Evolutionary conservation across 1,140 invertebrate genomes (phyloP), one percentile per base, ranked within the genome.

Genomic region (Stratiolaelaps scimitus): DNA sequence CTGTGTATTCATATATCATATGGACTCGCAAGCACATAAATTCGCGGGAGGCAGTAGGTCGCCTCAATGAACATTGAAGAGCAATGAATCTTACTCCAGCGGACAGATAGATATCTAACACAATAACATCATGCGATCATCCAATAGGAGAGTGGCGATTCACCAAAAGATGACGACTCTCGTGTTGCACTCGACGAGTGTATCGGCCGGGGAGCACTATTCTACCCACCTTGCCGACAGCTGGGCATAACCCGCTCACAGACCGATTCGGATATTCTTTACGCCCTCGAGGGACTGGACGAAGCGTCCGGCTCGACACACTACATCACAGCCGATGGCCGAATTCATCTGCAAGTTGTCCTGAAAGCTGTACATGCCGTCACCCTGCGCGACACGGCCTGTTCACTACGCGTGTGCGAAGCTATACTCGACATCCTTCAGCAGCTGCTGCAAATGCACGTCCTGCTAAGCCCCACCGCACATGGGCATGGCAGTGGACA

Each of bases 321-420:
- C 74, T 98, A 96, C 71, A 95, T 98, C 30, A 94, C 92, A 30
- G 85, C 86, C 72, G 89, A 96, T 72, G 95, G 95, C 0, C 86
- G 92, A 72, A 84, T 98, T 46, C 88, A 95, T 76, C 83, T 89
- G 68, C 83, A 86, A 75, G 86, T 97, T 7, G 84, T 98, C 1
- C 76, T 98, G 17, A 89, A 90, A 80, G 89, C 87, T 2, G 82
- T 95, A 0, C 90, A 93, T 74, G 83, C 84, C 65, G 84, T 92
- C 7, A 83, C 88, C 1, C 79, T 88, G 68, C 82, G 88, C 69
- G 81, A 75, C 68, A 79, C 83, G 47, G 84, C 84, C 69, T 89
- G 86, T 71, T 87, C 88, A 0, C 76, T 91, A 1, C 80, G 89
- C 29, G 87, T 95, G 1, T 86, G 92, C 75, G 90, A 94, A 75